A percentile compares a stretch with the other conserved stretches of the same genome.
These are phyloP conservation scores for Bellardia pandia DNA, from an alignment of 2,888 invertebrate species.

Conservation along the genomic window DNA sequence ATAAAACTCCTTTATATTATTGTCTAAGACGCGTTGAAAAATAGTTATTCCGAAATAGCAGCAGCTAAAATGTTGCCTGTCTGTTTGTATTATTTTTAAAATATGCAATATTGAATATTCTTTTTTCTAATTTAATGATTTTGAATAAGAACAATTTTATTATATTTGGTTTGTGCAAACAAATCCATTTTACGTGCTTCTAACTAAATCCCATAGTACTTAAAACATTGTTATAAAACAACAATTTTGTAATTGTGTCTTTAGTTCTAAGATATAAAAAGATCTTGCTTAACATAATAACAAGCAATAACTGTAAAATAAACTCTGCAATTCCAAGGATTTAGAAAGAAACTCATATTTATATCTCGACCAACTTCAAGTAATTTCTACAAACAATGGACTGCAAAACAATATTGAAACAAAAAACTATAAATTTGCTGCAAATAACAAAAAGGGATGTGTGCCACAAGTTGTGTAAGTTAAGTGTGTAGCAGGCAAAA, in stretches of 20 bases:
- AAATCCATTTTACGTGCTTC: background rate
- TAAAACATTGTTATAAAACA: background rate
- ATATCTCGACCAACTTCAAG: background rate
- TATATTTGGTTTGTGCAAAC: background rate
- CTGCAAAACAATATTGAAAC: background rate
- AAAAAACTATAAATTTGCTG: background rate
- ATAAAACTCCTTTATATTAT: no score
- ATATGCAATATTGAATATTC: no score
- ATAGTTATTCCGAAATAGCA: no score
- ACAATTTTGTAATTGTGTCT: background rate
- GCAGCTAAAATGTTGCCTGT: no score
- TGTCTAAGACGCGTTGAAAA: no score
- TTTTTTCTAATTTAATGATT: no score
- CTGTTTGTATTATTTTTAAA: no score
- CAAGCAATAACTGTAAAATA: conserved; percentile 43
- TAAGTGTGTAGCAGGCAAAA: no score
- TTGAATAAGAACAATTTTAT: no score
- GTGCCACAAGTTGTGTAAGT: no score
- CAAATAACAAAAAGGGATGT: no score
- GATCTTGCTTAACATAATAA: background rate
- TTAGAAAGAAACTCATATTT: background rate
- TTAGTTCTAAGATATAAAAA: background rate
- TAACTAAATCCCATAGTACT: background rate
- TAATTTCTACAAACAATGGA: background rate
- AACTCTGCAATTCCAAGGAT: conserved; percentile 37